These are phyloP conservation scores for Channa striata DNA, from an alignment of 2,797 vertebrate genomes.

Conservation along the genomic window DNA sequence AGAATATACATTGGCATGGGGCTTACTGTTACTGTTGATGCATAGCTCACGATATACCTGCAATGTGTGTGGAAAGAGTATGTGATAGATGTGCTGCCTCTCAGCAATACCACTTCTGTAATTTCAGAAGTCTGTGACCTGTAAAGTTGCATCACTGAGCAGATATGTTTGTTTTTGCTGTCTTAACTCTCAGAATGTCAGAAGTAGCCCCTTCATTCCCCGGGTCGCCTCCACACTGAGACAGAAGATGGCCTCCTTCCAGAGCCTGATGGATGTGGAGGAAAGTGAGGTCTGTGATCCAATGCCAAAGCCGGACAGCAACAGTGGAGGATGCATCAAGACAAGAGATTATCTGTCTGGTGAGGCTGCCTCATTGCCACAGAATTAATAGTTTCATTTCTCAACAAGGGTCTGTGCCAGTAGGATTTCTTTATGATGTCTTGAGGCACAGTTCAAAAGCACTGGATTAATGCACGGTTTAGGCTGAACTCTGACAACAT, in stretches of 20 bases:
- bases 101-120: constrained; percentile 34
- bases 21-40: constrained; percentile 9
- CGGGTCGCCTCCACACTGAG: constrained; percentile 75
- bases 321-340: constrained; percentile 68
- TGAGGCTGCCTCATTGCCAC: constrained; percentile 70
- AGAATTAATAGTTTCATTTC: constrained; percentile 72
- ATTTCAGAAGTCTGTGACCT: constrained; percentile 57
- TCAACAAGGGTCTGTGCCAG: constrained; percentile 53
- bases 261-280: constrained; percentile 79
- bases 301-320: constrained; percentile 56
- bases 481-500: constrained; percentile 47
- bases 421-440: constrained; percentile 63
- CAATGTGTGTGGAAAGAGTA: background rate
- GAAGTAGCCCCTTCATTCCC: constrained; percentile 71
- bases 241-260: constrained; percentile 86
- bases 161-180: constrained; percentile 52
- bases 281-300: constrained; percentile 70
- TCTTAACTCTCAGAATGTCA: constrained; percentile 69
- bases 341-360: constrained; percentile 77
- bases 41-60: constrained; percentile 11
- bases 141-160: constrained; percentile 53
- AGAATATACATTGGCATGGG: background rate
- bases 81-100: constrained; percentile 45
- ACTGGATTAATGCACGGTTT: constrained; percentile 52
- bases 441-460: constrained; percentile 51